phyloP scores from a whole-genome alignment of 1,140 invertebrate species.

The Bombus terrestris region DNA sequence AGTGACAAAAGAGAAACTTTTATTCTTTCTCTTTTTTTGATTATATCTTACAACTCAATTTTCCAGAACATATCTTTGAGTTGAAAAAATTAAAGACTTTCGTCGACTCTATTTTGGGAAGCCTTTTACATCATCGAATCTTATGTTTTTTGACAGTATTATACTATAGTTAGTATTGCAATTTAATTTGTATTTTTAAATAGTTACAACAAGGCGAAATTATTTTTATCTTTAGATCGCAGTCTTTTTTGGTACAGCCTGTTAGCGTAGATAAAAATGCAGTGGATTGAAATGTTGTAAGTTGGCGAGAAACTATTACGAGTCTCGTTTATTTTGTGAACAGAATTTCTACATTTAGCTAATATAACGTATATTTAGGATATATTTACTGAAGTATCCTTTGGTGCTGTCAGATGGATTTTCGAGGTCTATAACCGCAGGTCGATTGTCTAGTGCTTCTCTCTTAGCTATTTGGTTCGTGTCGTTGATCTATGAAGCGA shows the following conservation, averaged over 20 bases:
- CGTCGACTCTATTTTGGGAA: too few relatives aligned
- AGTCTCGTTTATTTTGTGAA: neutral
- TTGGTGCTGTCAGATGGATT: constrained; percentile 1
- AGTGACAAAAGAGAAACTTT: neutral
- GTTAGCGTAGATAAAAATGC: neutral
- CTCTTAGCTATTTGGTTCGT: constrained; percentile 2
- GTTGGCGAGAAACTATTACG: neutral
- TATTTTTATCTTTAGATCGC: neutral
- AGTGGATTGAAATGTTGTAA: neutral
- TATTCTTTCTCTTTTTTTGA: neutral
- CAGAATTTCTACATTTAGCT: neutral
- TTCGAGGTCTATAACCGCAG: constrained; percentile 44
- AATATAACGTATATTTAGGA: neutral
- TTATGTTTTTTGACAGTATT: too few relatives aligned
- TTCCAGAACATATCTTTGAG: neutral
- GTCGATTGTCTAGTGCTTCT: constrained; percentile 27
- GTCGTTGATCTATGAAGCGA: constrained; percentile 9
- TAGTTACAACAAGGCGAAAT: too few relatives aligned
- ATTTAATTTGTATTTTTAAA: too few relatives aligned
- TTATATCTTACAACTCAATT: neutral
- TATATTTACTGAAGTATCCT: neutral
- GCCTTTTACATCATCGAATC: neutral
- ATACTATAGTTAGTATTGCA: too few relatives aligned
- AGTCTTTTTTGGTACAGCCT: neutral
- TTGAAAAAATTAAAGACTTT: neutral